phyloP scores from a whole-genome alignment of 2,888 invertebrate species.

The Parnassius smintheus region DNA sequence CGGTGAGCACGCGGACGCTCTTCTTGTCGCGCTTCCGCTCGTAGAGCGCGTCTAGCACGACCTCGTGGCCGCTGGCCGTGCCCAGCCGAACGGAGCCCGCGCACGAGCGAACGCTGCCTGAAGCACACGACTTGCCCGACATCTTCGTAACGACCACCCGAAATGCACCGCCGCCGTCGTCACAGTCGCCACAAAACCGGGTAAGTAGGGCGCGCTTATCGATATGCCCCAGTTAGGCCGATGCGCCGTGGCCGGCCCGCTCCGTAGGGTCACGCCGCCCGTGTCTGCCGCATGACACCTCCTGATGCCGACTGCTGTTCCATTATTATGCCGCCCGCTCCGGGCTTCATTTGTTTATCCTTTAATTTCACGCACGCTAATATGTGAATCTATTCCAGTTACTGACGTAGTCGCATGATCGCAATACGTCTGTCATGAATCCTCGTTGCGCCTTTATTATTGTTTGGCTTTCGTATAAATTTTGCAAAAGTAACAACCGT shows the following conservation, averaged over 20 bases:
- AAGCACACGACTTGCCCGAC: conserved; percentile 80
- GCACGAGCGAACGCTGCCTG: conserved; percentile 78
- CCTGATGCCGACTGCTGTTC: conserved; percentile 72
- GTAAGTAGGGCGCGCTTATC: conserved; percentile 75
- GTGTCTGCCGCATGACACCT: conserved; percentile 76
- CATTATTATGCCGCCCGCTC: conserved; percentile 70
- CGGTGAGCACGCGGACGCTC: conserved; percentile 94
- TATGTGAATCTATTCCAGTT: conserved; percentile 75
- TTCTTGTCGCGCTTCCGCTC: conserved; percentile 93
- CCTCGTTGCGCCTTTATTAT: conserved; percentile 60
- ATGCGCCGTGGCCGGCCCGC: conserved; percentile 58
- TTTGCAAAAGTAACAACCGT: neutral
- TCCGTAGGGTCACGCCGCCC: conserved; percentile 67
- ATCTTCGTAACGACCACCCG: conserved; percentile 53
- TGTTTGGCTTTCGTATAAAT: conserved; percentile 32
- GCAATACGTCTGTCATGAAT: conserved; percentile 65
- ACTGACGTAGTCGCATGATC: conserved; percentile 68
- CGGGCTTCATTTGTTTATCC: conserved; percentile 79
- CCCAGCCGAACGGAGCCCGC: conserved; percentile 70
- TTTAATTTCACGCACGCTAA: conserved; percentile 72
- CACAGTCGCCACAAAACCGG: conserved; percentile 47
- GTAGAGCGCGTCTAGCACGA: conserved; percentile 87
- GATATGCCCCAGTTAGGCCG: conserved; percentile 72
- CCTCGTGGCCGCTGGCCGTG: conserved; percentile 73
- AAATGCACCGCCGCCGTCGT: conserved; percentile 49